Evolutionary conservation across 2,113 vertebrate genomes (phyloP).

Genomic region (Anhinga rufa): DNA sequence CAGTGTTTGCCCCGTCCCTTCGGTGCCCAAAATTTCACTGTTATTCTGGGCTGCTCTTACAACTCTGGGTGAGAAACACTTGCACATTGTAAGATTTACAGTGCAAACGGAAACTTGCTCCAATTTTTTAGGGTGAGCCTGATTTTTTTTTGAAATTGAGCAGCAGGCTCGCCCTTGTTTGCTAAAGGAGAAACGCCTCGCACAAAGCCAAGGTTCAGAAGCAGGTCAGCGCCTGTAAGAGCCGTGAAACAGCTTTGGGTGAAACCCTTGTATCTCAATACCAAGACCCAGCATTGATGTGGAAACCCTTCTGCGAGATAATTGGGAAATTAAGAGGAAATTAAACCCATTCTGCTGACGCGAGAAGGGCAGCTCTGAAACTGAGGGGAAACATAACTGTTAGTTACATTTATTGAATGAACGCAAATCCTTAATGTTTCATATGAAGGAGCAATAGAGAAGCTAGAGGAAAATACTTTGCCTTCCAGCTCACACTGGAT

Average conservation of each 20-base stretch:
- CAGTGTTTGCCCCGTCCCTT: accelerated
- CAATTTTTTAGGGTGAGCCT: accelerated
- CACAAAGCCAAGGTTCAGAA: not conserved
- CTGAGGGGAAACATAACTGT: accelerated
- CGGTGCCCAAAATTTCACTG: not conserved
- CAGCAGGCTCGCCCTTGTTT: not conserved
- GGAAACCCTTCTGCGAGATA: not conserved
- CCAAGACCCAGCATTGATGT: accelerated
- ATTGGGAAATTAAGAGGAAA: not conserved
- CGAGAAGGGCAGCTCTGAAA: not conserved
- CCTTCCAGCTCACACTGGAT: not conserved
- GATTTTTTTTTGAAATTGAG: not conserved
- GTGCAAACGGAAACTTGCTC: not conserved
- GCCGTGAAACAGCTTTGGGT: not conserved
- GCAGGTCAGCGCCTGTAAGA: not conserved
- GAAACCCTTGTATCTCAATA: not conserved
- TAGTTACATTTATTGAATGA: not conserved
- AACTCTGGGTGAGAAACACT: not conserved
- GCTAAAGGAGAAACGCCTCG: not conserved
- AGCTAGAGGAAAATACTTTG: not conserved
- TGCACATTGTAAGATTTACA: not conserved
- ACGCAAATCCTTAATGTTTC: not conserved
- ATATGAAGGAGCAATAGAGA: not conserved
- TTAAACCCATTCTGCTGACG: not conserved
- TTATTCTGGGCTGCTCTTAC: not conserved